Conservation (phyloP, 2,113 vertebrate genomes). For the Manacus vitellinus region DNA sequence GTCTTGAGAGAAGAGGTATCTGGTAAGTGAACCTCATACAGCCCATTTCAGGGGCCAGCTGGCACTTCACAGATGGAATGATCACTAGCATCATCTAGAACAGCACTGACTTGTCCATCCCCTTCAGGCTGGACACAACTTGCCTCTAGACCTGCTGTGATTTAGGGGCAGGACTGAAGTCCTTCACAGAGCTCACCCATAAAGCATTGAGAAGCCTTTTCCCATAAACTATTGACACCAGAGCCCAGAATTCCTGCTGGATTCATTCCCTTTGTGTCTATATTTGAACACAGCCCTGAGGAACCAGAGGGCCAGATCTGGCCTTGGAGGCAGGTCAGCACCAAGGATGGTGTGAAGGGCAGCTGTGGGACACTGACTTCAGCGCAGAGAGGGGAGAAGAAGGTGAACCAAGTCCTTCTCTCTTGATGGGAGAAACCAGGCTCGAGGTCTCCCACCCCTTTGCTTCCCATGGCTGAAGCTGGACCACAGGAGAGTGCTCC, state of each 20-base stretch:
- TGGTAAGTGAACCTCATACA: background rate
- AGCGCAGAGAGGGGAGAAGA: background rate
- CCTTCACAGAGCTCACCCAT: background rate
- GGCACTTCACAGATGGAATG: background rate
- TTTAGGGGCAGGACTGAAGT: background rate
- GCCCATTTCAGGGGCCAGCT: background rate
- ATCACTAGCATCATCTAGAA: background rate
- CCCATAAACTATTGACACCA: background rate
- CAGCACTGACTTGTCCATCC: background rate
- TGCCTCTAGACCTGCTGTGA: background rate
- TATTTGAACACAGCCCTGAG: background rate
- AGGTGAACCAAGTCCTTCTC: background rate
- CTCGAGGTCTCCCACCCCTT: background rate
- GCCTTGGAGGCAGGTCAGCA: background rate
- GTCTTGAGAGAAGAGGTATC: background rate
- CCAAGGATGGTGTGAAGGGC: rapidly evolving
- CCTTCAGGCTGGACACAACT: background rate
- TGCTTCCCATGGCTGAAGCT: background rate
- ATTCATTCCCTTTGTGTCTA: background rate
- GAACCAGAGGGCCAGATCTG: background rate
- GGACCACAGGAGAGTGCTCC: background rate
- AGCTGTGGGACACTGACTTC: background rate
- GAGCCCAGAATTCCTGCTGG: background rate
- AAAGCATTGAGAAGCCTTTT: background rate
- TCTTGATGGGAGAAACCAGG: background rate